Base-by-base conservation (phyloP, 2,113 vertebrate genomes). In the Cyanoderma ruficeps region DNA sequence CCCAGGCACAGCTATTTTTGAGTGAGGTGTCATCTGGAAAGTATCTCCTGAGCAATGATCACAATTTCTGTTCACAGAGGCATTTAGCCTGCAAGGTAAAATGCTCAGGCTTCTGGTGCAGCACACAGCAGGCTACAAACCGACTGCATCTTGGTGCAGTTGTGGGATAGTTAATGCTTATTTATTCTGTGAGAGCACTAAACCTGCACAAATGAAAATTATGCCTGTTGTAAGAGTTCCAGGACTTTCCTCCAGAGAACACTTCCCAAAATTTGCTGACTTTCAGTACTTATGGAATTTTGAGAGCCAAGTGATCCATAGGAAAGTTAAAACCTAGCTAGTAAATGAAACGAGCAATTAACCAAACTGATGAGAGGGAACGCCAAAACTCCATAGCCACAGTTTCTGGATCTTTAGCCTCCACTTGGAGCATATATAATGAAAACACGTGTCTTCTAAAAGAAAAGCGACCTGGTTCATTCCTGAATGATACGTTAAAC, bases 281-380 rank as follows among this genome's bases (percentile, higher is more conserved):
- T 67, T 94, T 91, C 89, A 78, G 49, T 84, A 74, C 86, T 97
- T 77, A 70, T 0, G 1, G 80, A 82, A 93, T 96, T 96, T 97
- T 90, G 83, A 78, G 93, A 97, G 80, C 78, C 83, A 78, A 97
- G 80, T 60, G 80, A 97, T 94, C 95, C 94, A 86, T 87, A 95
- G 83, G 89, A 95, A 96, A 93, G 75, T 28, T 76, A 97, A 97
- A 95, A 63, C 47, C 88, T 77, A 89, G 87, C 72, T 95, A 87
- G 96, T 94, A 96, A 96, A 96, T 78, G 85, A 96, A 97, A 94
- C 1, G 80, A 97, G 68, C 95, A 93, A 95, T 97, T 94, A 96
- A 96, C 89, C 80, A 94, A 88, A 80, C 93, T 87, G 91, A 95
- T 63, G 95, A 96, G 52, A 93, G 30, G 89, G 92, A 97, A 94